phyloP scores from a whole-genome alignment of 2,113 vertebrate species.

The Pachycephala philippinensis region DNA sequence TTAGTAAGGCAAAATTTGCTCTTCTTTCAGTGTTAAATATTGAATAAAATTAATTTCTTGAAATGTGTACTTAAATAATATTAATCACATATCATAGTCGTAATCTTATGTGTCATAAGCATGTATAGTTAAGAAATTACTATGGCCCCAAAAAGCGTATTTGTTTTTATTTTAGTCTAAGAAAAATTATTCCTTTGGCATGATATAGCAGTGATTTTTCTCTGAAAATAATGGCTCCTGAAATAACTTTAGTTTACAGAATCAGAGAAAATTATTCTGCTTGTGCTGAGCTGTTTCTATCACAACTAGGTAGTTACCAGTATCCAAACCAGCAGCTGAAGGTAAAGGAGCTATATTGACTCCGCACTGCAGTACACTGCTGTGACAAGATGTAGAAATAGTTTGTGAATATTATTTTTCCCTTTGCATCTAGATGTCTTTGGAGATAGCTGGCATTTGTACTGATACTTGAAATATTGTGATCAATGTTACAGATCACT shows the following conservation, averaged over 20 bases:
- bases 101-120: neutral
- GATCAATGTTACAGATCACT: neutral
- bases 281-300: neutral
- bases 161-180: neutral
- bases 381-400: neutral
- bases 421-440: neutral
- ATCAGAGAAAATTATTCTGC: neutral
- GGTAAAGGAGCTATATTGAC: neutral
- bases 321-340: neutral
- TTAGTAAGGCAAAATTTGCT: neutral
- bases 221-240: neutral
- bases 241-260: neutral
- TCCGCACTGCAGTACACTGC: neutral
- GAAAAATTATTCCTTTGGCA: neutral
- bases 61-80: neutral
- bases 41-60: neutral
- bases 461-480: constrained; percentile 33
- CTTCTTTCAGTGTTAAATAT: neutral
- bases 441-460: neutral
- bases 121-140: neutral
- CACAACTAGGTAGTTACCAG: neutral
- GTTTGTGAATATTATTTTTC: neutral
- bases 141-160: accelerated
- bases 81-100: neutral
- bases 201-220: neutral